Base-by-base conservation (phyloP, 1,140 invertebrate genomes). In the Drosophila orosa region DNA sequence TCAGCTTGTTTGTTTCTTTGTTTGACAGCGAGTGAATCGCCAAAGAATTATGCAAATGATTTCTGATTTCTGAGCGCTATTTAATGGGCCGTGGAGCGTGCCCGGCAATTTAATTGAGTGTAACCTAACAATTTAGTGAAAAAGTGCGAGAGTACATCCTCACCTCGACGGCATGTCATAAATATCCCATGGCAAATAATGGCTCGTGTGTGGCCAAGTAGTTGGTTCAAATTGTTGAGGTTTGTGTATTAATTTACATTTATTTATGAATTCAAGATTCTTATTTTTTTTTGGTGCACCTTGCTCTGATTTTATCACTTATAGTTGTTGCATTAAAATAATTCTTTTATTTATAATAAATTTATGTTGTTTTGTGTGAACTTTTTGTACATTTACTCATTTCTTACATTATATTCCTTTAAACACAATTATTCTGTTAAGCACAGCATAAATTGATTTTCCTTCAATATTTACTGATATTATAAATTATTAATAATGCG, bases 1-100 rank as follows among this genome's bases (percentile, higher is more conserved):
- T 81, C 59, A 75, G 68, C 54, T 67, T 81, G 59, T 78, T 86
- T 86, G 65, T 56, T 78, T 75, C 68, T 58, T 50, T 29, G 29
- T 50, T 59, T 69, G 77, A n/a, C 63, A 63, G 56, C 56, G 62
- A 77, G 57, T 79, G 75, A 81, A 67, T 59, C 19, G 71, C 59
- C 35, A 22, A 68, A 42, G 48, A 78, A 74, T 73, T 73, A 87
- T 86, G 83, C 66, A 73, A 75, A 79, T 52, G 17, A 22, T 68
- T 74, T 62, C 50, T 31, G 50, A 62, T 55, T 33, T 31, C 29
- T 63, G 66, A 69, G 66, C 57, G 74, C 62, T 82, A 79, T 87
- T 86, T 79, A 87, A 82, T 82, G 71, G 45, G 45, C 50, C 55
- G 39, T 9, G 29, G 19, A 45, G 44, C 82, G 78, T 85, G 69